phyloP scores from a whole-genome alignment of 23 tunicate species.

The Trididemnum clinides region DNA sequence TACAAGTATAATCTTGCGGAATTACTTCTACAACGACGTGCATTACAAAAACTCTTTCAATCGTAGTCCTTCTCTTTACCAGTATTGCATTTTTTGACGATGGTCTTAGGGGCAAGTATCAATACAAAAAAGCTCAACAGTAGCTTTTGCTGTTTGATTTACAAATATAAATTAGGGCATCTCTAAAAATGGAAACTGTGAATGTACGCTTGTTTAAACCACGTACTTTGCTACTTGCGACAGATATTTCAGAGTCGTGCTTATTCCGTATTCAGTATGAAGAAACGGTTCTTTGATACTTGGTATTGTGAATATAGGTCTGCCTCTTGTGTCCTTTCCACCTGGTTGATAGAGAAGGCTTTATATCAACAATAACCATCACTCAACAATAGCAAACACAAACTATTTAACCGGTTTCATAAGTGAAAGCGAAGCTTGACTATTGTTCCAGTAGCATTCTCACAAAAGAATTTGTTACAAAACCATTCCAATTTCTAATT shows the following conservation, averaged over 20 bases:
- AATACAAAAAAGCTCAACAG: not conserved
- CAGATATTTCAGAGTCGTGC: conserved; percentile 64
- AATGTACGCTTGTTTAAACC: no score
- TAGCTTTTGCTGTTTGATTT: not conserved
- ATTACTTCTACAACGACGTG: no score
- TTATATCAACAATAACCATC: not conserved
- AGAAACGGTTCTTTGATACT: conserved; percentile 59
- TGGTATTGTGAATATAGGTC: conserved; percentile 71
- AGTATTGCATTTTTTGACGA: not conserved
- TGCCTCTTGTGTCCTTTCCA: conserved; percentile 74
- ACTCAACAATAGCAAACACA: not conserved
- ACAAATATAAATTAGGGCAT: no score
- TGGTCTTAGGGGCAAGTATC: not conserved
- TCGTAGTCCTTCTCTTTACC: no score
- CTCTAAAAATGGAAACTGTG: no score
- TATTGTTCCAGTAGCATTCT: no score
- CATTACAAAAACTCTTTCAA: no score
- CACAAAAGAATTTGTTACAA: no score
- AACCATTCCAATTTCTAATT: no score
- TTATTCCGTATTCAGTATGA: conserved; percentile 57
- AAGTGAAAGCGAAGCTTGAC: not conserved
- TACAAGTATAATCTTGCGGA: no score
- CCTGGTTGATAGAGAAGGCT: conserved; percentile 38
- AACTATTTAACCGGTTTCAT: not conserved
- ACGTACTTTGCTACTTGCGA: conserved; percentile 51